Evolutionary conservation across 2,797 vertebrate species (phyloP).

Genomic region (Serranus cabrilla): DNA sequence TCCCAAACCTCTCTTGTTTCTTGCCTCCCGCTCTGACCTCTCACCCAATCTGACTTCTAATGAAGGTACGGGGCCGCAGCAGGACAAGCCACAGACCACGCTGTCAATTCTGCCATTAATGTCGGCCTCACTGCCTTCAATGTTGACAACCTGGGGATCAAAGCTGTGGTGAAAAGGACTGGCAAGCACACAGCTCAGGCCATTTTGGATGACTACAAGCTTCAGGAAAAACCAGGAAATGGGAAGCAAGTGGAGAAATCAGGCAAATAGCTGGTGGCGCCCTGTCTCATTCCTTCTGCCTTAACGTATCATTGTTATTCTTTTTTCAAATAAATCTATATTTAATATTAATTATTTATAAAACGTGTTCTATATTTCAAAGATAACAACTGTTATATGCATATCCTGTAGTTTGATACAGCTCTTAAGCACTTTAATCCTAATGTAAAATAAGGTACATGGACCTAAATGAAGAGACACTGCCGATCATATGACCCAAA

Average conservation of each 20-base stretch:
- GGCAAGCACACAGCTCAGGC: conserved; percentile 93
- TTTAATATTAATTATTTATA: conserved; percentile 74
- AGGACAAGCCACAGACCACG: conserved; percentile 93
- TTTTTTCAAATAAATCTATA: conserved; percentile 62
- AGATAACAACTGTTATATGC: conserved; percentile 45
- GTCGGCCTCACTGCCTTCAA: conserved; percentile 95
- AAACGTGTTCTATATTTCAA: conserved; percentile 64
- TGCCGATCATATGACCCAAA: conserved; percentile 28
- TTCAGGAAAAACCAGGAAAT: conserved; percentile 82
- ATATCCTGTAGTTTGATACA: conserved; percentile 58
- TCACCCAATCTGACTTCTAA: conserved; percentile 60
- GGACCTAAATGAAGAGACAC: conserved; percentile 32
- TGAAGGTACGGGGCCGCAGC: conserved; percentile 94
- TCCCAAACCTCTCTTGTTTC: conserved; percentile 31
- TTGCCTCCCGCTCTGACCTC: conserved; percentile 24
- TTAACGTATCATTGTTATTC: conserved; percentile 69
- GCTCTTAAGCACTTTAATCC: conserved; percentile 78
- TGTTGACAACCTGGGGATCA: conserved; percentile 95
- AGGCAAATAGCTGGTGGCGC: conserved; percentile 55
- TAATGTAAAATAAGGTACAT: conserved; percentile 19
- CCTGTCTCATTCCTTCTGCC: conserved; percentile 60
- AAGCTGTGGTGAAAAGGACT: conserved; percentile 95
- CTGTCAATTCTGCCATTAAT: conserved; percentile 96
- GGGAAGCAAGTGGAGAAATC: conserved; percentile 75
- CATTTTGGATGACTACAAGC: conserved; percentile 93